Percentiles rank a stretch among this genome's conserved stretches.
phyloP scores from a whole-genome alignment of 2,888 invertebrate genomes.

The Hecatera dysodea region DNA sequence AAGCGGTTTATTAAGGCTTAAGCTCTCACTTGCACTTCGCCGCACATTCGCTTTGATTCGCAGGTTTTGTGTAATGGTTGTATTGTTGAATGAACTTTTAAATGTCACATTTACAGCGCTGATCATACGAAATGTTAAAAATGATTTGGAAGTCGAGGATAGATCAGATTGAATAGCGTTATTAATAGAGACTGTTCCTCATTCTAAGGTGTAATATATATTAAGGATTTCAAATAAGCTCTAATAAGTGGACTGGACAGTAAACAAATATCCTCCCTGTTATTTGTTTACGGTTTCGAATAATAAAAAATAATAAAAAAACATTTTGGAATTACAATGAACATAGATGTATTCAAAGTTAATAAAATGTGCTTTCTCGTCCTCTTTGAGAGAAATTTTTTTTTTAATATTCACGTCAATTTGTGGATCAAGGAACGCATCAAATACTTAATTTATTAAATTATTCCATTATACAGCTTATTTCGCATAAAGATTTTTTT shows the following conservation, averaged over 20 bases:
- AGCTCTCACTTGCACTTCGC: slow-evolving; percentile 6
- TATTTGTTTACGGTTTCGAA: not conserved
- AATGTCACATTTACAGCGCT: not conserved
- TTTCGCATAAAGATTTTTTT: not conserved
- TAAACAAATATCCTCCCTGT: not conserved
- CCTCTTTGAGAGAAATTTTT: not conserved
- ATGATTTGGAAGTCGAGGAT: not conserved
- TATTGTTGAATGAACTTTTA: slow-evolving; percentile 2
- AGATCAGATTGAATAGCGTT: not conserved
- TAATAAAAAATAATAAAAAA: too few species aligned
- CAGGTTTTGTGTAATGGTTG: slow-evolving; percentile 3
- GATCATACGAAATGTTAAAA: too few species aligned
- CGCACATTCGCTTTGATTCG: slow-evolving; percentile 27
- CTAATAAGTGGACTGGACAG: not conserved
- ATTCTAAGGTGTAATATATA: not conserved
- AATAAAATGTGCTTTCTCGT: not conserved
- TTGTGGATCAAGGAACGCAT: slow-evolving; percentile 8
- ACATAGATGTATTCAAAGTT: not conserved
- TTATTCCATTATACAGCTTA: not conserved
- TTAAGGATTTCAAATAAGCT: not conserved
- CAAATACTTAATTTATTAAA: slow-evolving; percentile 19
- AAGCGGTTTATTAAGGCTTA: not conserved
- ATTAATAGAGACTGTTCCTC: not conserved
- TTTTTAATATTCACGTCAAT: not conserved
- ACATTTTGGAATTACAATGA: not conserved